A percentile compares a stretch with the other conserved stretches of the same genome.
Conservation (phyloP, 2,797 vertebrate species). For the Knipowitschia caucasica region DNA sequence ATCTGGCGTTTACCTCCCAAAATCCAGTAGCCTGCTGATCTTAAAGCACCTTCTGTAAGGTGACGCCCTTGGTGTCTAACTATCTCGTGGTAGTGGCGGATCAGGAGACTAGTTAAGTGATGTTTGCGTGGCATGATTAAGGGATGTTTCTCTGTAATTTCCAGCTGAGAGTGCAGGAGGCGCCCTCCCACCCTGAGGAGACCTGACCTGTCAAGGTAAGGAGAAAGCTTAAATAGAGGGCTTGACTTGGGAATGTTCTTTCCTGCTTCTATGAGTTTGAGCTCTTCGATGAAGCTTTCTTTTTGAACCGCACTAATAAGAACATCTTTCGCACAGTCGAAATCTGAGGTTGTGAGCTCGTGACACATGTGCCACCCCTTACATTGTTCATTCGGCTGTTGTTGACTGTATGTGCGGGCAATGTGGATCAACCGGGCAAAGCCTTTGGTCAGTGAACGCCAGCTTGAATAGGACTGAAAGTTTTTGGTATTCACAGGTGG, state of each 20-base stretch:
- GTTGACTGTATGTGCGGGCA: too few relatives aligned
- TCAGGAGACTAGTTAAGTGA: too few relatives aligned
- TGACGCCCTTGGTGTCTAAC: neutral
- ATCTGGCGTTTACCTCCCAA: too few relatives aligned
- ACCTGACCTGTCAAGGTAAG: neutral
- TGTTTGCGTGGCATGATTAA: neutral
- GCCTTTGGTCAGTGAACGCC: too few relatives aligned
- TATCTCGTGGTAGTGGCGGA: too few relatives aligned
- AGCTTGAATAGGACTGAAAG: too few relatives aligned
- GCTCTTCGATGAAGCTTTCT: neutral
- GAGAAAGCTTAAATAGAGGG: neutral
- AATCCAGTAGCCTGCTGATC: too few relatives aligned
- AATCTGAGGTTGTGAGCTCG: neutral
- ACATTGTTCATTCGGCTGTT: too few relatives aligned
- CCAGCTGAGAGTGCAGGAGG: neutral
- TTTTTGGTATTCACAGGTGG: too few relatives aligned
- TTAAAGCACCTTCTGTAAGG: too few relatives aligned
- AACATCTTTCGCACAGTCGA: neutral
- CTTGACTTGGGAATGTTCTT: neutral
- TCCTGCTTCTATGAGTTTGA: neutral
- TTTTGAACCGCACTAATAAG: neutral
- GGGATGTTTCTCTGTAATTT: neutral
- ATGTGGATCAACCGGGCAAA: too few relatives aligned
- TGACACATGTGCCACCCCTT: neutral
- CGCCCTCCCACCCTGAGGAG: neutral